Conservation (phyloP, 64 coral and sea anemone genomes). For the Porites australiensis region DNA sequence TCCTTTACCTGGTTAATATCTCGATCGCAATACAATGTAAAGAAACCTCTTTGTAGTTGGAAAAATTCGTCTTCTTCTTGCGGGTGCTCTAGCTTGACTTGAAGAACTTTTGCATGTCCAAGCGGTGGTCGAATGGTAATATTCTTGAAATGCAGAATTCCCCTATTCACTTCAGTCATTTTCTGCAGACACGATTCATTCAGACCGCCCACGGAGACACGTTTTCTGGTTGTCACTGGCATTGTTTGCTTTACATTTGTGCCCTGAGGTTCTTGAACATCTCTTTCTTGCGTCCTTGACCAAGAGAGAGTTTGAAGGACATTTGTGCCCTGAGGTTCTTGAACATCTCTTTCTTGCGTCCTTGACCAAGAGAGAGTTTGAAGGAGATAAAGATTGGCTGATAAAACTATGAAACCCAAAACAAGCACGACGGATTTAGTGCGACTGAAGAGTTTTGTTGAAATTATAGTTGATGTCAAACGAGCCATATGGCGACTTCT, state of each 20-base stretch:
- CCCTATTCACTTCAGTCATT: background rate
- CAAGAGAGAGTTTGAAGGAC: background rate
- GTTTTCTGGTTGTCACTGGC: background rate
- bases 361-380: background rate
- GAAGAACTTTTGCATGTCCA: slow-evolving; percentile 9
- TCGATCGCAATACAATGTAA: slow-evolving; percentile 26
- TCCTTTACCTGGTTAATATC: background rate
- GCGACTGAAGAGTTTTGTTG: background rate
- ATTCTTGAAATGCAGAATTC: slow-evolving; percentile 6
- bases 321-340: background rate
- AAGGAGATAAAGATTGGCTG: background rate
- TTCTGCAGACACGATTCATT: background rate
- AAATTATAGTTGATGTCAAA: background rate
- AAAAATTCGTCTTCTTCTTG: slow-evolving; percentile 43
- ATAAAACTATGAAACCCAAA: background rate
- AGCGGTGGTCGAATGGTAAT: slow-evolving; percentile 24
- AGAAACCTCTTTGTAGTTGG: slow-evolving; percentile 16
- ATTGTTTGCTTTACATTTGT: background rate
- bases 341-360: background rate
- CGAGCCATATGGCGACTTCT: background rate
- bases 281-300: background rate
- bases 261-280: background rate
- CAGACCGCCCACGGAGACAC: background rate
- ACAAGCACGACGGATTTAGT: background rate
- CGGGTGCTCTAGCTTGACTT: background rate